phyloP scores from a whole-genome alignment of 2,113 vertebrate species.

The Eurypyga helias region DNA sequence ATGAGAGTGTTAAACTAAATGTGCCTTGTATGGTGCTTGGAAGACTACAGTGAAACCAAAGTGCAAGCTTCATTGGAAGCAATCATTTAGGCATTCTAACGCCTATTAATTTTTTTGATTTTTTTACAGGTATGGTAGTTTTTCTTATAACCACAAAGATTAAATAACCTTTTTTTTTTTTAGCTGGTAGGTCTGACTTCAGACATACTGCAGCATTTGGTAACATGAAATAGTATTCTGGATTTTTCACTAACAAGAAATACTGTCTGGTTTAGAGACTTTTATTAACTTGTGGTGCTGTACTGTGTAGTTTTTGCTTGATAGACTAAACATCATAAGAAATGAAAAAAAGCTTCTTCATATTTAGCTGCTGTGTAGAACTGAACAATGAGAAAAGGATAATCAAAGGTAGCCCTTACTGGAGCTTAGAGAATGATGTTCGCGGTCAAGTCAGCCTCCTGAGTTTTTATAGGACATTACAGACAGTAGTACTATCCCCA shows the following conservation, averaged over 20 bases:
- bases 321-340: not conserved
- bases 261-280: not conserved
- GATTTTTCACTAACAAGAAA: not conserved
- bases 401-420: not conserved
- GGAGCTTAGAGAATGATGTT: not conserved
- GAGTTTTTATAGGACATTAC: not conserved
- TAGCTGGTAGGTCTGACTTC: not conserved
- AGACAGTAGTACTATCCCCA: not conserved
- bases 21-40: not conserved
- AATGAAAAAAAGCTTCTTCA: not conserved
- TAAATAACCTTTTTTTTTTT: not conserved
- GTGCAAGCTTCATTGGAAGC: not conserved
- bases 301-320: not conserved
- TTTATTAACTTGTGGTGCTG: not conserved
- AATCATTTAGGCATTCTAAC: not conserved
- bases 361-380: not conserved
- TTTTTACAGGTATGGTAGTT: not conserved
- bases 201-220: not conserved
- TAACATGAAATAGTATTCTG: not conserved
- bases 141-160: not conserved
- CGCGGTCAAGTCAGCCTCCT: not conserved
- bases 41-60: not conserved
- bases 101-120: not conserved
- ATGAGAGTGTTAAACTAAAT: not conserved
- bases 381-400: not conserved